phyloP scores from a whole-genome alignment of 1,140 invertebrate species.

The Melitaea cinxia region DNA sequence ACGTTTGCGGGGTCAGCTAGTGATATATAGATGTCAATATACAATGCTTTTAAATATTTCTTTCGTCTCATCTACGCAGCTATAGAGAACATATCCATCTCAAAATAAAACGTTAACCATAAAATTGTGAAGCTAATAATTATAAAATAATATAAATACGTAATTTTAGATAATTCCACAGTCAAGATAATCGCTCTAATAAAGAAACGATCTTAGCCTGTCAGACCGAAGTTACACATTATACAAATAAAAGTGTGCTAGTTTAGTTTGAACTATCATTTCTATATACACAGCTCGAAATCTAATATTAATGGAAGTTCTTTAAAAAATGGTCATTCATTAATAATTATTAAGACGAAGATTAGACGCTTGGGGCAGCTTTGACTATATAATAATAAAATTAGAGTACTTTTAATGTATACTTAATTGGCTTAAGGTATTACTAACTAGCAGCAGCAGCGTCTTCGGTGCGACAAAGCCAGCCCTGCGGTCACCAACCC shows the following conservation, averaged over 20 bases:
- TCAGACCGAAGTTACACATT: slow-evolving; percentile 30
- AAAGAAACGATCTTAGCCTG: slow-evolving; percentile 63
- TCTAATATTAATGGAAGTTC: not conserved
- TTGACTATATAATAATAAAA: slow-evolving; percentile 50
- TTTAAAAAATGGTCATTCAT: slow-evolving; percentile 4
- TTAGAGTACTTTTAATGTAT: slow-evolving; percentile 4
- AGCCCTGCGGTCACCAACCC: no score
- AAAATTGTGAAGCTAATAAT: not conserved
- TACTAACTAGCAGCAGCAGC: no score
- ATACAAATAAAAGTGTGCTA: slow-evolving; percentile 40
- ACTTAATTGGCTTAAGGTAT: slow-evolving; percentile 17
- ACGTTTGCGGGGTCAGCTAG: no score
- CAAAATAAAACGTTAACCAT: not conserved
- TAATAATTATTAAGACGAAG: slow-evolving; percentile 36
- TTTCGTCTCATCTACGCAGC: not conserved
- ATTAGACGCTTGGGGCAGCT: slow-evolving; percentile 56
- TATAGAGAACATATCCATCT: no score
- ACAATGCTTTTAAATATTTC: not conserved
- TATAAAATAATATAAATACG: not conserved
- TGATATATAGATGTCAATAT: no score
- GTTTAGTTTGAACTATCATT: slow-evolving; percentile 37
- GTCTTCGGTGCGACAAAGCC: no score
- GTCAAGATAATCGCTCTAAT: slow-evolving; percentile 58
- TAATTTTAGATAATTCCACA: slow-evolving; percentile 17
- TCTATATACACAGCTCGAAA: not conserved